These are phyloP conservation scores for Ormyrus thymus DNA, from an alignment of 2,888 invertebrate species.

Conservation along the genomic window DNA sequence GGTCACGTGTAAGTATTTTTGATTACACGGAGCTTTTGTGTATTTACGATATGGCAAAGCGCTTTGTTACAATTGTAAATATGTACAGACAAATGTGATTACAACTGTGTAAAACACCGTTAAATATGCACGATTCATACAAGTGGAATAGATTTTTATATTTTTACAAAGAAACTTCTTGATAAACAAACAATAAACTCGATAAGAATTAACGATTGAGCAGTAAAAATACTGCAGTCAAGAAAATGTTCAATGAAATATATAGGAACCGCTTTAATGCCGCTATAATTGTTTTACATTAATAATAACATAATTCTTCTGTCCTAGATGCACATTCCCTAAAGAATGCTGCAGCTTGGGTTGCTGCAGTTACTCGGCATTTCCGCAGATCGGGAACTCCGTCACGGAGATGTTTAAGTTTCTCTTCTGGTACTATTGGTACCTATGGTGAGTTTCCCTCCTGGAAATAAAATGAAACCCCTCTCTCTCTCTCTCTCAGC, in stretches of 20 bases:
- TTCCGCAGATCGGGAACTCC: constrained; percentile 78
- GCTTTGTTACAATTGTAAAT: background rate
- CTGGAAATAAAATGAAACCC: too few relatives aligned
- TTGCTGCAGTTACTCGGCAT: constrained; percentile 77
- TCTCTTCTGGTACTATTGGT: constrained; percentile 83
- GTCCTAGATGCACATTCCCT: constrained; percentile 80
- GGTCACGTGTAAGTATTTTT: constrained; percentile 59
- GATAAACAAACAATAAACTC: too few relatives aligned
- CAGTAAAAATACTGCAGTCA: too few relatives aligned
- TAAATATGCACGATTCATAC: too few relatives aligned
- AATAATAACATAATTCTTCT: constrained; percentile 33
- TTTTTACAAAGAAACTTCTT: too few relatives aligned
- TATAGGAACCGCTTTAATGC: too few relatives aligned
- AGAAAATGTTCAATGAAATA: too few relatives aligned
- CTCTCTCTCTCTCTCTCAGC: too few relatives aligned
- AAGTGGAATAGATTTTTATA: too few relatives aligned
- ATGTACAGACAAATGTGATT: constrained; percentile 5
- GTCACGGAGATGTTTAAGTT: constrained; percentile 79
- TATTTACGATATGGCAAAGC: background rate
- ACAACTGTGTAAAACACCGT: too few relatives aligned
- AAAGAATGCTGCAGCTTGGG: constrained; percentile 85
- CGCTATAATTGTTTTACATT: background rate
- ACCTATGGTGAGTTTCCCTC: constrained; percentile 76
- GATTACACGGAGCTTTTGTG: constrained; percentile 19
- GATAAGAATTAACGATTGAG: too few relatives aligned